These are phyloP conservation scores for Xenopus petersii DNA, from an alignment of 2,797 vertebrate species.

Conservation along the genomic window DNA sequence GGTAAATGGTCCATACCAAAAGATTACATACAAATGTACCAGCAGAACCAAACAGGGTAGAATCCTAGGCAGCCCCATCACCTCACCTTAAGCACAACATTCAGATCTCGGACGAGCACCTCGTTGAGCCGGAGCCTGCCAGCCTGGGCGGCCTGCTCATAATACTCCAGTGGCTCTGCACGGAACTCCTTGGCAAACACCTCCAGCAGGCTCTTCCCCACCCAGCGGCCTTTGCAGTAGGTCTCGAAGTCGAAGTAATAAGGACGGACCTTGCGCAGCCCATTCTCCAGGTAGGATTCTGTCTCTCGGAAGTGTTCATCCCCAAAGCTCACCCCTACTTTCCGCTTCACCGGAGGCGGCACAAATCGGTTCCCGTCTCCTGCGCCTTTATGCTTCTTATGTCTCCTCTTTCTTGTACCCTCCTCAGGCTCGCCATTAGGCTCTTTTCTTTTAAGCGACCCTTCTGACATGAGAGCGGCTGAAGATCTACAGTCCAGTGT, in stretches of 20 bases:
- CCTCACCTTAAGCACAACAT: constrained; percentile 80
- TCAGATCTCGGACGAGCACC: constrained; percentile 75
- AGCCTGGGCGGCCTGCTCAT: constrained; percentile 73
- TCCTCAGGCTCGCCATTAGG: not conserved
- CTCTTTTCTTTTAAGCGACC: not conserved
- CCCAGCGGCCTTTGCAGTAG: constrained; percentile 96
- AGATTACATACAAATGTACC: too few relatives aligned
- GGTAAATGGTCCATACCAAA: too few relatives aligned
- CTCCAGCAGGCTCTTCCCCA: constrained; percentile 83
- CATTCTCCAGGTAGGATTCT: constrained; percentile 86
- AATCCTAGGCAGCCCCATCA: too few relatives aligned
- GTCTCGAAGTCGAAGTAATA: constrained; percentile 92
- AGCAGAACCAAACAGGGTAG: too few relatives aligned
- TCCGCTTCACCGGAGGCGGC: constrained; percentile 86
- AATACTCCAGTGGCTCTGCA: constrained; percentile 80
- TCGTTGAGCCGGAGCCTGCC: constrained; percentile 89
- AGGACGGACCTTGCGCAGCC: constrained; percentile 87
- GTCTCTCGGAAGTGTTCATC: constrained; percentile 87
- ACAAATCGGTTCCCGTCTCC: constrained; percentile 63
- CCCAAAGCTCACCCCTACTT: constrained; percentile 80
- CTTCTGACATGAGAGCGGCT: not conserved
- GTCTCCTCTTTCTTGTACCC: not conserved
- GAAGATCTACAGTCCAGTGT: not conserved
- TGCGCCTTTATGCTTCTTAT: not conserved
- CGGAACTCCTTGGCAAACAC: constrained; percentile 90